Evolutionary conservation across 2,888 invertebrate species (phyloP), one percentile per base, ranked within the genome.

Genomic region (Brenthis daphne): DNA sequence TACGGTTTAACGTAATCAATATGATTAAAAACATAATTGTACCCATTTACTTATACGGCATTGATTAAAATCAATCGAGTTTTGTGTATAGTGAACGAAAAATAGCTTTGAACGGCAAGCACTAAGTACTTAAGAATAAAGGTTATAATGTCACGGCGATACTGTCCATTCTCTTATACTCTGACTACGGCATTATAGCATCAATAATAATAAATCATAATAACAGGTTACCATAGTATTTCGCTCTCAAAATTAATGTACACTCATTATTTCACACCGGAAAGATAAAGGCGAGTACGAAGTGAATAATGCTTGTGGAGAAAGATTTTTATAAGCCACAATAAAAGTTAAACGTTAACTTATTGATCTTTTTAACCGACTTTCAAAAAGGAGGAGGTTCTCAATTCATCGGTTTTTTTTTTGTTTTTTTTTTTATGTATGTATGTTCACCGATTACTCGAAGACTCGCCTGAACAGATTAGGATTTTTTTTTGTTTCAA

Each of bases 1-100:
- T 64, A 70, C 60, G 72, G 72, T 65, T 68, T 72, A 72, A 66
- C 64, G 68, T 72, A 70, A 73, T 74, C 70, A 71, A 70, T 70
- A 73, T 72, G 74, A 73, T 74, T 73, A 74, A 74, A 70, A 71
- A 72, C 68, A 74, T 74, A 73, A 74, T 74, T 74, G 67, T 66
- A 71, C 65, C 73, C 70, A 73, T 74, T 74, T 73, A 71, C 74
- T 72, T 74, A 72, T 73, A 73, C 69, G 74, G 73, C 66, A 61
- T 71, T 71, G 74, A 74, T 74, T 20, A 74, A 73, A 68, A 74
- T 74, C 74, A 70, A 72, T 70, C 68, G 68, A 47, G 64, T 55
- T 71, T 70, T 70, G 71, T 71, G 66, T 73, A 73, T 64, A 43
- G 37, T 55, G 53, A 63, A 64, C 43, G 65, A 57, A 16, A 37